Evolutionary conservation across 2,797 vertebrate species (phyloP), one percentile per base, ranked within the genome.

Genomic region (Synanceia verrucosa): DNA sequence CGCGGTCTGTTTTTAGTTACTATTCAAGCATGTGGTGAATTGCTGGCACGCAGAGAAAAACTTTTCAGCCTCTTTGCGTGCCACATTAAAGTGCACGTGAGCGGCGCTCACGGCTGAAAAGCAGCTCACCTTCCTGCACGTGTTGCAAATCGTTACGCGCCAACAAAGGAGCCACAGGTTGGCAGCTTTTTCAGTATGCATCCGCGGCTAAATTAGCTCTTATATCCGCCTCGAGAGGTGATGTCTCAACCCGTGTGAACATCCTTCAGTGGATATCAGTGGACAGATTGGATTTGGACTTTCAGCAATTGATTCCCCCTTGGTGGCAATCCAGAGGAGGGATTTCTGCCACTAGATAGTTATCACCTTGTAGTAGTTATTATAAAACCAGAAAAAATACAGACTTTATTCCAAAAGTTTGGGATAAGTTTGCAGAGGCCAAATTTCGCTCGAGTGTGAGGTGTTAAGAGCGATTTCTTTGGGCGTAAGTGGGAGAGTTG

Each of bases 281-380:
- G 70, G 76, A 79, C 80, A 84, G 76, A 84, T 78, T 78, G 76
- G 48, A 79, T 83, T 70, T 75, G 79, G 75, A 51, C 73, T 65
- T 51, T 50, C 60, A 81, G 76, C 82, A 79, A 74, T 82, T 75
- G 73, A 75, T 36, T 65, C 1, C 50, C 68, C 37, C 73, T 86
- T 82, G 65, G 48, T 81, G 34, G 14, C 3, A 52, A 71, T 84
- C 77, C 85, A 87, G 75, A 87, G 77, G 86, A 81, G 86, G 89
- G 83, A 86, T 70, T 74, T 51, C 50, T 82, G 83, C 88, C 86
- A 89, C 56, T 6, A 78, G 63, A 81, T 76, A 69, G 87, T 91
- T 87, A 88, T 79, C 83, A 84, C 81, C 80, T 84, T 76, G 61
- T 76, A 66, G 77, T 46, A 13, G 9, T 70, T 63, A 73, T 89